phyloP scores from a whole-genome alignment of 2,113 vertebrate species.

The Caretta caretta region DNA sequence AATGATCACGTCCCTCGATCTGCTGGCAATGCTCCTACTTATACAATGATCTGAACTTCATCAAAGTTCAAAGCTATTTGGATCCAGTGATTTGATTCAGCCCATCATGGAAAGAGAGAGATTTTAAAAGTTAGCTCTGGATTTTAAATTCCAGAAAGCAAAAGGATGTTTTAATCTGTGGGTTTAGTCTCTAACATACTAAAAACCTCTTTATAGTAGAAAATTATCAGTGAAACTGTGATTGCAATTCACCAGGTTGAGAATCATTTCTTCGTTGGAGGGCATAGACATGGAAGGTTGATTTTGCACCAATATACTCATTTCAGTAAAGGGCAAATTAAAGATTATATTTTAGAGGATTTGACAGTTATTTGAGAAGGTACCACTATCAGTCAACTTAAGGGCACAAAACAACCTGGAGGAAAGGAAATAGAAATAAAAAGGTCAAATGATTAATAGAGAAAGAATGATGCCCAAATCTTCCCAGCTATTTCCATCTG shows the following conservation, averaged over 20 bases:
- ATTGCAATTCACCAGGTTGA: neutral
- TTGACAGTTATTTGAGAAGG: neutral
- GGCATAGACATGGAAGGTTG: neutral
- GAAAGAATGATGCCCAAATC: conserved; percentile 14
- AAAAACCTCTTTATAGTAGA: neutral
- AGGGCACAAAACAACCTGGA: conserved; percentile 7
- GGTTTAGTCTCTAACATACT: neutral
- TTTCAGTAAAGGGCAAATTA: neutral
- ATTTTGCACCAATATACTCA: neutral
- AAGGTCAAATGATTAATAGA: conserved; percentile 11
- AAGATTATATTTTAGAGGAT: neutral
- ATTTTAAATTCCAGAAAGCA: neutral
- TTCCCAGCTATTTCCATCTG: conserved; percentile 32
- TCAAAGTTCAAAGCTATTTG: neutral
- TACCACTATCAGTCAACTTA: neutral
- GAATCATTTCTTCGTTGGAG: neutral
- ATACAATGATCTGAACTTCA: neutral
- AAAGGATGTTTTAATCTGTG: neutral
- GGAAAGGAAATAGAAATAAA: conserved; percentile 13
- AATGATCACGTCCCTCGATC: too few species aligned
- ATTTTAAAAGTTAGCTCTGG: neutral
- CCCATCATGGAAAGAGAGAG: neutral
- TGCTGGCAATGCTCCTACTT: too few species aligned
- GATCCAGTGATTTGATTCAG: neutral
- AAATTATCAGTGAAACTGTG: neutral